Evolutionary conservation across 2,113 vertebrate genomes (phyloP), one percentile per base, ranked within the genome.

Genomic region (Cnemophilus loriae): DNA sequence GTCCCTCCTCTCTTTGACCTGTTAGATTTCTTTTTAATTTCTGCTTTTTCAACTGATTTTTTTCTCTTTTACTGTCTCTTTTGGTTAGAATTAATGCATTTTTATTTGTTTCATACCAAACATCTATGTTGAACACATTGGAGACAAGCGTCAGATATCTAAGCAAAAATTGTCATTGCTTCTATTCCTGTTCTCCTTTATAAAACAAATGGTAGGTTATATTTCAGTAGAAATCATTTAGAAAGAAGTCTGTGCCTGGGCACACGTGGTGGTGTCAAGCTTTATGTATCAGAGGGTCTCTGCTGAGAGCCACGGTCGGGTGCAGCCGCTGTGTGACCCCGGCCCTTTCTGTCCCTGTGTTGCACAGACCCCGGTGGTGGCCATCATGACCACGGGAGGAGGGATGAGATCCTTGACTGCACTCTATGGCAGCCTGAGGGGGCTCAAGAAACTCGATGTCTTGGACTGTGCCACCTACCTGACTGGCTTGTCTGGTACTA

Each of bases 371-470:
- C 99, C 98, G 0, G 96, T 97, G 19, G 96, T 99, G 81, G 98
- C 99, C 41, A 79, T 99, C 88, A 98, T 99, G 97, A 98, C 97
- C 60, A 99, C 99, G 0, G 99, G 99, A 12, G 99, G 99, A 35
- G 98, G 99, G 53, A 91, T 98, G 46, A 97, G 99, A 76, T 99
- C 99, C 53, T 98, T 99, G 98, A 98, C 98, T 0, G 94, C 98
- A 3, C 89, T 98, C 57, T 98, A 98, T 3, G 99, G 99, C 64
- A 98, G 98, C 82, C 92, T 99, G 90, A 97, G 53, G 59, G 98
- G 97, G 1, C 98, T 99, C 73, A 98, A 98, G 98, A 98, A 98
- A 27, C 94, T 98, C 65, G 81, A 86, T 49, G 37, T 99, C 75
- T 77, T 99, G 77, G 98, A 99, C 74, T 97, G 98, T 71, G 91